phyloP scores from a whole-genome alignment of 2,797 vertebrate genomes.

The Scolopax rusticola region DNA sequence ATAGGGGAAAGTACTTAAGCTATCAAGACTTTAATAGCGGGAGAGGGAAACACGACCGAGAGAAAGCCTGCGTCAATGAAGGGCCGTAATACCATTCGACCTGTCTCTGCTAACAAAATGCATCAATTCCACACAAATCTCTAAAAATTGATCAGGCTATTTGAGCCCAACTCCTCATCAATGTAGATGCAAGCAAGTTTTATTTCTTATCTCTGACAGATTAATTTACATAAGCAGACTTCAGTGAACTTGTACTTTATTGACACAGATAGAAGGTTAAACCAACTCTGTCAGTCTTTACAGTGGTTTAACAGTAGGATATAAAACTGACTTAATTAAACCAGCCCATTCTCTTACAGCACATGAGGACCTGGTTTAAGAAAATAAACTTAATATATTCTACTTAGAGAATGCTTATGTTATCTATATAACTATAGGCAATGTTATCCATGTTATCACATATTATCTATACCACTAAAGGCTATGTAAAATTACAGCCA shows the following conservation, averaged over 20 bases:
- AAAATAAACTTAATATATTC: background rate
- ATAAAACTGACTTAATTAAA: background rate
- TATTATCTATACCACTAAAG: background rate
- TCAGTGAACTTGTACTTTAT: background rate
- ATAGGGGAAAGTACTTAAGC: background rate
- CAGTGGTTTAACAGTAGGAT: background rate
- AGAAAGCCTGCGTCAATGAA: background rate
- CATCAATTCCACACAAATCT: background rate
- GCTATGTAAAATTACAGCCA: background rate
- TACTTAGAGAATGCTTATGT: background rate
- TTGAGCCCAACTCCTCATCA: background rate
- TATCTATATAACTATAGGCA: background rate
- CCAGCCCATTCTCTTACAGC: background rate
- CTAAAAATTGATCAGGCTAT: background rate
- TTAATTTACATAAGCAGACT: background rate
- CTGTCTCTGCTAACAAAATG: background rate
- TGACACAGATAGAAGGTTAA: background rate
- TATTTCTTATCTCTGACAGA: background rate
- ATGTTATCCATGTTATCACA: background rate
- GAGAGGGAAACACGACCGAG: background rate
- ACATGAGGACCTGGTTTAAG: background rate
- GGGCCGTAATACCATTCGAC: background rate
- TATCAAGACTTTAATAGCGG: background rate
- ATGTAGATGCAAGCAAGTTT: background rate
- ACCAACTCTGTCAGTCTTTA: background rate